phyloP scores from a whole-genome alignment of 2,113 vertebrate genomes.

The Saguinus midas region DNA sequence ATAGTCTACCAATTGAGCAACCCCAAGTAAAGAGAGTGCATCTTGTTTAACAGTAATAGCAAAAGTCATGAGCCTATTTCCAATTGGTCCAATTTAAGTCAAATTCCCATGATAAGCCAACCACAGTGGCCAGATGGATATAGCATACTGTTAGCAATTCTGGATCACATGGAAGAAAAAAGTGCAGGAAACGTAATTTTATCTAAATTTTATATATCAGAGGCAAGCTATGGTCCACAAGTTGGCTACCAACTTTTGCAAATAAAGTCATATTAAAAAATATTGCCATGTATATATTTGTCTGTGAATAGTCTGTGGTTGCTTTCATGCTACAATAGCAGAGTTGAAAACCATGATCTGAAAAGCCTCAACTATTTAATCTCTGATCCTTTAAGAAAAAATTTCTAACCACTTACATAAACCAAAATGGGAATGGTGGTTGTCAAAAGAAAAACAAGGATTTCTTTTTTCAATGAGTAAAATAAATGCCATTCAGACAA shows the following conservation, averaged over 20 bases:
- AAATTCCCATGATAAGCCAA: neutral
- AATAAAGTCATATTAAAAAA: neutral
- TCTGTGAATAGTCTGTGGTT: neutral
- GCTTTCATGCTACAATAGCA: neutral
- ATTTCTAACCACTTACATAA: neutral
- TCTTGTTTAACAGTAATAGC: neutral
- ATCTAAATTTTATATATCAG: neutral
- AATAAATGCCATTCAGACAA: neutral
- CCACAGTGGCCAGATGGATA: neutral
- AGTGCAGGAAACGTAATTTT: neutral
- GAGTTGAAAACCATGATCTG: neutral
- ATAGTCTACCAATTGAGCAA: neutral
- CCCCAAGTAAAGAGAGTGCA: neutral
- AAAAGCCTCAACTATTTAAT: neutral
- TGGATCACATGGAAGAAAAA: neutral
- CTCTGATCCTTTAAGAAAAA: neutral
- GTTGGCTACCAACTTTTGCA: neutral
- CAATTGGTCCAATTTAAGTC: neutral
- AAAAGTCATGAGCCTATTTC: neutral
- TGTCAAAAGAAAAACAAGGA: neutral
- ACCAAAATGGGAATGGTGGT: neutral
- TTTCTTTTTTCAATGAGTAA: neutral
- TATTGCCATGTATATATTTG: neutral
- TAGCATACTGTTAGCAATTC: neutral
- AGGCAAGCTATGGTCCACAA: neutral